Evolutionary conservation across 2,888 invertebrate species (phyloP).

Genomic region (Xanthostigma xanthostigma): DNA sequence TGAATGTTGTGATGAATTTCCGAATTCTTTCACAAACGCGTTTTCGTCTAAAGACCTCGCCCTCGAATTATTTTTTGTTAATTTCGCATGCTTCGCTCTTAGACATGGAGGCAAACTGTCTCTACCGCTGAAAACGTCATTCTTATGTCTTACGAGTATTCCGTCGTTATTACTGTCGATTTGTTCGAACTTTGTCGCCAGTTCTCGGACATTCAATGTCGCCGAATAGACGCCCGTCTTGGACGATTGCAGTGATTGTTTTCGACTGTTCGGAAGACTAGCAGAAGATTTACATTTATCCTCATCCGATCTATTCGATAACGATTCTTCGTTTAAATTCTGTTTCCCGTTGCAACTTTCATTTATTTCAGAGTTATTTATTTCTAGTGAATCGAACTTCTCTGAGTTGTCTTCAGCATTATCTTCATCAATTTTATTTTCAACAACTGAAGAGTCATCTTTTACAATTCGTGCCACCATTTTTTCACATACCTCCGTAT

Average conservation of each 20-base stretch:
- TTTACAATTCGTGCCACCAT: no score
- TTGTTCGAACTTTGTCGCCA: constrained; percentile 45
- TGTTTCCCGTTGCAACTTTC: background rate
- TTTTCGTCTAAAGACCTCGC: constrained; percentile 59
- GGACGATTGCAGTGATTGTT: background rate
- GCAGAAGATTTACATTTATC: background rate
- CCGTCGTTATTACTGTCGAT: constrained; percentile 20
- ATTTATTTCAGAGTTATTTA: background rate
- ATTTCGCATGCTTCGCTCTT: constrained; percentile 39
- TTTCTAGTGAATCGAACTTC: constrained; percentile 2
- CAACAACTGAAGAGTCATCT: no score
- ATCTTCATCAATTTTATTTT: constrained; percentile 3
- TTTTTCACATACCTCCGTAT: no score
- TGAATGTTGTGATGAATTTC: constrained; percentile 16
- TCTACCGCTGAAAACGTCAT: constrained; percentile 18
- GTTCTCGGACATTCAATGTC: constrained; percentile 39
- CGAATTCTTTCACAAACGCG: constrained; percentile 55
- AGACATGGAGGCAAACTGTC: constrained; percentile 40
- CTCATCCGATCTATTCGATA: background rate
- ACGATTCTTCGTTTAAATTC: constrained; percentile 6
- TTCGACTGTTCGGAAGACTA: background rate
- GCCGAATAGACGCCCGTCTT: background rate
- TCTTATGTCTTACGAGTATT: constrained; percentile 10
- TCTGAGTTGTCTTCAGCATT: constrained; percentile 17
- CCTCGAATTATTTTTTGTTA: constrained; percentile 44